Percentiles rank a stretch among this genome's conserved stretches.
These are phyloP conservation scores for Hephaestus fuliginosus DNA, from an alignment of 2,797 vertebrate genomes.

Conservation along the genomic window DNA sequence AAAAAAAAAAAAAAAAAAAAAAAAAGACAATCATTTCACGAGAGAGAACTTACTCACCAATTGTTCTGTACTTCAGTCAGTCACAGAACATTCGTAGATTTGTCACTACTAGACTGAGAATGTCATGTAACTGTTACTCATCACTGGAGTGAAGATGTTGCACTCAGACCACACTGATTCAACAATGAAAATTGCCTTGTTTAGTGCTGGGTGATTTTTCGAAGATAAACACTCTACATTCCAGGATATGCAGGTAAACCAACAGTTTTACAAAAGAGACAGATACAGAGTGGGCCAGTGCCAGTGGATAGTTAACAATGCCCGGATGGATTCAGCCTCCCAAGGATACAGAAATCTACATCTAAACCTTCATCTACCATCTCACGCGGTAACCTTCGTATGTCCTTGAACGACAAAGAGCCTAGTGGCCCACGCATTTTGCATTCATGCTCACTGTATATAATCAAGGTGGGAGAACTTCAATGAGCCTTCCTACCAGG, in stretches of 20 bases:
- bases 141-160: conserved; percentile 54
- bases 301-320: conserved; percentile 31
- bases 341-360: conserved; percentile 58
- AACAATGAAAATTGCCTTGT: conserved; percentile 29
- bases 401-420: conserved; percentile 79
- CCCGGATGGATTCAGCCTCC: conserved; percentile 38
- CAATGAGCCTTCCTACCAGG: conserved; percentile 63
- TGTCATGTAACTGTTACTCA: conserved; percentile 68
- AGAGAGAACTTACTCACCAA: conserved; percentile 59
- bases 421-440: conserved; percentile 66
- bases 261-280: neutral
- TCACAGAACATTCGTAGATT: conserved; percentile 56
- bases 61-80: conserved; percentile 65
- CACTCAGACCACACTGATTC: conserved; percentile 43
- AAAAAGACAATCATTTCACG: conserved; percentile 35
- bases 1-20: conserved; percentile 29
- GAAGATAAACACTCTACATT: neutral
- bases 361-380: conserved; percentile 53
- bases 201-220: neutral
- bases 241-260: conserved; percentile 18
- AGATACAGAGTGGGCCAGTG: neutral
- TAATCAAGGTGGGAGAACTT: conserved; percentile 78
- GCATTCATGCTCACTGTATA: conserved; percentile 73
- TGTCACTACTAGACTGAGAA: conserved; percentile 65
- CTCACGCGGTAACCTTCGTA: conserved; percentile 64